Conservation (phyloP, 2,797 vertebrate genomes). For the Naso thynnoides region DNA sequence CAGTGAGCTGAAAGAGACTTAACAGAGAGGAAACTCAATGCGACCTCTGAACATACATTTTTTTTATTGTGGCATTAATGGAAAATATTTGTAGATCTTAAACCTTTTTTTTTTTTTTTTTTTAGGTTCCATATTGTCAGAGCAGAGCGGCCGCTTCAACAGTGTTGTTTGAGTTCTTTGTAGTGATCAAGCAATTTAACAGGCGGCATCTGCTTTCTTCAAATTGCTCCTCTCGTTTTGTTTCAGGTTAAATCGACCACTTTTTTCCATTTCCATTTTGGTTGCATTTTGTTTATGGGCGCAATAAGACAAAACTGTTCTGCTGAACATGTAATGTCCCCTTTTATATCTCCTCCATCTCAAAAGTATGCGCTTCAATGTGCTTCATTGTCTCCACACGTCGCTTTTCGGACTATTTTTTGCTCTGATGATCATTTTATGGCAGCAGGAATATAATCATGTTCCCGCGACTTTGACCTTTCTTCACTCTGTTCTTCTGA, state of each 20-base stretch:
- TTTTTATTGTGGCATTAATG: neutral
- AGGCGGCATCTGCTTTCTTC: constrained; percentile 1
- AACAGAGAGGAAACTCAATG: too few species aligned
- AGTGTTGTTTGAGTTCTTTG: neutral
- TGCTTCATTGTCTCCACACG: neutral
- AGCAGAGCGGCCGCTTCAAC: neutral
- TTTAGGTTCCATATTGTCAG: neutral
- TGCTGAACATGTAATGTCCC: too few species aligned
- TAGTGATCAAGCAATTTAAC: constrained; percentile 1
- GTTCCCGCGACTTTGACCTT: constrained; percentile 27
- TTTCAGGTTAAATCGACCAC: neutral
- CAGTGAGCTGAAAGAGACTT: too few species aligned
- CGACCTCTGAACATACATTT: neutral
- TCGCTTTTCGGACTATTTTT: neutral
- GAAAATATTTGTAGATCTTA: neutral
- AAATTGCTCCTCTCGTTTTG: neutral
- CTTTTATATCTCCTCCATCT: neutral
- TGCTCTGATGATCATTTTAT: neutral
- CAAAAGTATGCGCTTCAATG: neutral
- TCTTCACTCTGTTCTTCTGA: neutral
- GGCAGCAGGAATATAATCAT: neutral
- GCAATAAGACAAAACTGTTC: neutral
- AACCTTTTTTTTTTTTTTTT: neutral
- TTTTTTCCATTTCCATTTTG: constrained; percentile 18
- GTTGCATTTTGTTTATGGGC: constrained; percentile 3